Base-by-base conservation (phyloP, 2,888 invertebrate genomes). In the Amphimallon solstitiale region DNA sequence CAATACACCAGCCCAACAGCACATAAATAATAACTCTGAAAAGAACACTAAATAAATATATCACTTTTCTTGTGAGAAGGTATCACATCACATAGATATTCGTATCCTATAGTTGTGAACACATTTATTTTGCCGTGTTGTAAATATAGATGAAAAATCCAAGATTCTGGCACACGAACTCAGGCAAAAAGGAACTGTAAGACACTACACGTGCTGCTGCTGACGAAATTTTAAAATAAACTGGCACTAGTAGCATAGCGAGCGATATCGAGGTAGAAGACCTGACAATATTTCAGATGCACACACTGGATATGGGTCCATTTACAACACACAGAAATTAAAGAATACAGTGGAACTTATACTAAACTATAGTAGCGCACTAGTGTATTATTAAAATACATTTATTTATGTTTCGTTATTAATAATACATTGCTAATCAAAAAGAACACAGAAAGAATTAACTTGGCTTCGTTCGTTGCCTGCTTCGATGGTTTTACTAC, bases 321-420 rank as follows among this genome's bases (percentile, higher is more conserved):
- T 78, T 77, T 77, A 77, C 76, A 76, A 72, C 74, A 72, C 69
- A 76, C 75, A 78, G n/a, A n/a, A n/a, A 77, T 76, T 76, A 77
- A 72, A 37, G 12, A 51, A 34, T 51, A 9, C 2, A 29, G 9
- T n/a, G 9, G 5, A 29, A 29, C 29, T 5, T 7, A 29, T 29
- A 7, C 2, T 29, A 1, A 29, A 29, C 9, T 7, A 9, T 29
- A 2, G 29, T 5, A 9, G 5, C 29, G 5, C 29, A 29, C 29
- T 29, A 5, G 6, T 5, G 6, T 29, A 3, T 5, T 5, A 7
- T 5, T 5, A 29, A 5, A 23, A 29, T 7, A 29, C 29, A 29
- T 29, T 29, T 9, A 2, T 29, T 29, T 29, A 29, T 5, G 1
- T 29, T 29, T 5, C 2, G 29, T 5, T 29, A 29, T 29, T 29